Base-by-base conservation (phyloP, 1,140 invertebrate species). In the Thaumatotibia leucotreta region DNA sequence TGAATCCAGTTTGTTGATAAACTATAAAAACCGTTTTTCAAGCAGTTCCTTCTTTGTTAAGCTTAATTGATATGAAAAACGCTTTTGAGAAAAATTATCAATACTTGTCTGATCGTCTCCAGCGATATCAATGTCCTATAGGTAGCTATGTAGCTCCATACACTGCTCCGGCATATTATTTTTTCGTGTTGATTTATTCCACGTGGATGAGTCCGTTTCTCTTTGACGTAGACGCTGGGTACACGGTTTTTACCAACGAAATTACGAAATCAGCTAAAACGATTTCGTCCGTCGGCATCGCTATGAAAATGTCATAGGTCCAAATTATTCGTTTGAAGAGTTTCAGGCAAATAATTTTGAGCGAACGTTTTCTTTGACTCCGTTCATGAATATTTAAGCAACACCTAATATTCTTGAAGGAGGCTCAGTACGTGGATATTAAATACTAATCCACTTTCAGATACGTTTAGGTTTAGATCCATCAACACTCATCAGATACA, bases 171-270 rank as follows among this genome's bases (percentile, higher is more conserved):
- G 74, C 72, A 77, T 79, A 79, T 82, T 73, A 82, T 76, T 75
- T 79, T 68, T 73, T 73, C 74, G 64, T 72, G 75, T 82, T 77
- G 77, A 79, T 79, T 79, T 73, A 76, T 75, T 77, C 68, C 70
- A 65, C 70, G 69, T 72, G 68, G 70, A 79, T 79, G 72, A 74
- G 71, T 78, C 67, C 72, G 76, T 78, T 72, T 71, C 72, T 73
- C 74, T 82, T 82, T 76, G 74, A 78, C 62, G 68, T 69, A 70
- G 65, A 73, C 66, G 52, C 61, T 72, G 61, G 49, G 54, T 70
- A 74, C 70, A 70, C 70, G 74, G 58, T 75, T 72, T 74, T 66
- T 64, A 69, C 68, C 65, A 63, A 70, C 72, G 23, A 39, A 32
- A 50, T 67, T 70, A 14, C 35, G 35, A 49, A 64, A 61, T 45